phyloP scores from a whole-genome alignment of 2,113 vertebrate species.

The Python bivittatus region DNA sequence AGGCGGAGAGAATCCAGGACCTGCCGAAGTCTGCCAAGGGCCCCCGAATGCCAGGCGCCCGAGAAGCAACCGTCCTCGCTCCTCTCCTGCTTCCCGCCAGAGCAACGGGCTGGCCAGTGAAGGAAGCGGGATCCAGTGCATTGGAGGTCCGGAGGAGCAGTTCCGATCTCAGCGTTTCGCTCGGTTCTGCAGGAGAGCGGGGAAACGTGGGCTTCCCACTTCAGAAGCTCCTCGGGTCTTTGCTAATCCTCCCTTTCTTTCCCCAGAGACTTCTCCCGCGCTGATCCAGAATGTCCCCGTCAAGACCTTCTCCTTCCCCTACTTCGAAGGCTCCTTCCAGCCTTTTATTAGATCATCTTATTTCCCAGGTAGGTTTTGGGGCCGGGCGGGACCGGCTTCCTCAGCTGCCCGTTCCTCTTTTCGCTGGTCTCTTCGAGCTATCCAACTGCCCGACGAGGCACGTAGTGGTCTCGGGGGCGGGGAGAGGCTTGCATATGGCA shows the following conservation, averaged over 20 bases:
- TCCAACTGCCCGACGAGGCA: neutral
- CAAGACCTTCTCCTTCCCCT: constrained; percentile 89
- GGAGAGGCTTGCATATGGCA: neutral
- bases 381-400: accelerated
- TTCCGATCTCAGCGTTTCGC: neutral
- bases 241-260: constrained; percentile 16
- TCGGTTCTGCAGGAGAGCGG: neutral
- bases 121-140: neutral
- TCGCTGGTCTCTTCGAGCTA: neutral
- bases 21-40: neutral
- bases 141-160: neutral
- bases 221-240: neutral
- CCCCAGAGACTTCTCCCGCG: constrained; percentile 74
- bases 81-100: neutral
- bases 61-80: neutral
- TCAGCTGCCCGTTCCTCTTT: too few relatives aligned
- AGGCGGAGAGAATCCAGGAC: neutral
- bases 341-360: constrained; percentile 92
- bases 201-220: neutral
- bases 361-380: constrained; percentile 84
- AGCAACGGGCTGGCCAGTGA: neutral
- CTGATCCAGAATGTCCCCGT: constrained; percentile 79
- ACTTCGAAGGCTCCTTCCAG: constrained; percentile 89
- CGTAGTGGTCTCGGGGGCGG: neutral
- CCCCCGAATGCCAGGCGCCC: too few relatives aligned